Conservation (phyloP, 2,113 vertebrate species). For the rabbit (Oryctolagus cuniculus) region mOryCun1.1 NC_091434.1:75103001-75103500, state of each 20-base stretch:
- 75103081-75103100: background rate
- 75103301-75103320: background rate
- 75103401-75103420: background rate
- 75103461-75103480: background rate
- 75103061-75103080: background rate
- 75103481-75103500: background rate
- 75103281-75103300: background rate
- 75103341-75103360: background rate
- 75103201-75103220: background rate
- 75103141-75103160: background rate
- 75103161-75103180: background rate
- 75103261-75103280: background rate
- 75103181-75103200: background rate
- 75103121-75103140: background rate
- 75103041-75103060: background rate
- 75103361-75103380: background rate
- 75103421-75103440: background rate
- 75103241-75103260: background rate
- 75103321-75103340: background rate
- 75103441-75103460: background rate
- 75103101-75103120: background rate
- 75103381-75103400: background rate
- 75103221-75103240: background rate
- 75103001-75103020: too few species aligned
- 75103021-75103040: background rate